A percentile compares a stretch with the other conserved stretches of the same genome.
phyloP scores from a whole-genome alignment of 2,797 vertebrate genomes.

The Protosalanx chinensis region DNA sequence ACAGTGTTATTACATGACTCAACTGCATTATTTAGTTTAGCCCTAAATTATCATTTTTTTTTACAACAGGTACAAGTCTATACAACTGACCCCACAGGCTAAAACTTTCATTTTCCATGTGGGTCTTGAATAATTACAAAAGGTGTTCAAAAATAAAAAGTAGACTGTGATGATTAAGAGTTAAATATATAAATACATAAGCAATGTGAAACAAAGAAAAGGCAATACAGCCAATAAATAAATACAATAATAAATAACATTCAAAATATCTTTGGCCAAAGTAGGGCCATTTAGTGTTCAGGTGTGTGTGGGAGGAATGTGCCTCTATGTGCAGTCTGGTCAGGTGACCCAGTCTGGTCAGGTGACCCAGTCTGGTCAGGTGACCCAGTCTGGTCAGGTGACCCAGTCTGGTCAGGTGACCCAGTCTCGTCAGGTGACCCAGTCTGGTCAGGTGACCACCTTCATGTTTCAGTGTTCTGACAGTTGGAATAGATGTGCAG shows the following conservation, averaged over 20 bases:
- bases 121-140: conserved; percentile 75
- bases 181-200: conserved; percentile 81
- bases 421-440: not conserved
- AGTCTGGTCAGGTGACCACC: conserved; percentile 33
- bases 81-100: conserved; percentile 71
- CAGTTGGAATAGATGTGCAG: conserved; percentile 45
- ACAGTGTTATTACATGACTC: conserved; percentile 77
- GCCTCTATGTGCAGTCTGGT: conserved; percentile 33
- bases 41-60: conserved; percentile 73
- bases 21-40: conserved; percentile 71
- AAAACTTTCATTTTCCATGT: conserved; percentile 65
- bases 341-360: conserved; percentile 18
- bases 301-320: conserved; percentile 29
- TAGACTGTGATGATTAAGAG: conserved; percentile 64
- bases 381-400: conserved; percentile 31
- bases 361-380: conserved; percentile 23
- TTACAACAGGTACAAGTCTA: conserved; percentile 78
- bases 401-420: conserved; percentile 33
- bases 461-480: conserved; percentile 29
- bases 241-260: conserved; percentile 80
- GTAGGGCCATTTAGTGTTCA: conserved; percentile 49
- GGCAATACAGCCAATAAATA: conserved; percentile 68
- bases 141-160: conserved; percentile 73
- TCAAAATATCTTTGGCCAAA: conserved; percentile 76
- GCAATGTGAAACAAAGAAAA: conserved; percentile 53